Evolutionary conservation across 2,797 vertebrate species (phyloP), one percentile per base, ranked within the genome.

Genomic region (Sus cebifrons): DNA sequence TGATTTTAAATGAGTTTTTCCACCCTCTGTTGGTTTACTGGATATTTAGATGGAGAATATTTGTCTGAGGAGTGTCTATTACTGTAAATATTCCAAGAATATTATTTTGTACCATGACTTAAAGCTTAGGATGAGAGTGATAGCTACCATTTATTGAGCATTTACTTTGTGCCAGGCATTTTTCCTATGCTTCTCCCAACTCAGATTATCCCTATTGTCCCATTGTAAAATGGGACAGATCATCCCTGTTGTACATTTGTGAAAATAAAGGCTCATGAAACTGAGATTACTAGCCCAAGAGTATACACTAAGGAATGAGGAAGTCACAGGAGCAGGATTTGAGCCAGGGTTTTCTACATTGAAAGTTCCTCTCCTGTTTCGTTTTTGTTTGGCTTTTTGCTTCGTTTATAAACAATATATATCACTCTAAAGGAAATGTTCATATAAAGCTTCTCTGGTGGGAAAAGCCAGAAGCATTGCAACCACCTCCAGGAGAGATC

Each of bases 1-100:
- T 65, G 71, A 54, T 84, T 78, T 87, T 68, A 71, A 71, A 70
- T 92, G 36, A 71, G 13, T 88, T 89, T 86, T 49, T 11, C 8
- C 56, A 40, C 2, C 29, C 40, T 13, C 18, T 67, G 1, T 64
- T 68, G 75, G 60, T 94, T 85, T 58, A 27, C 10, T 86, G 11
- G 58, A 84, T 67, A 21, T 73, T 89, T 91, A 74, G 27, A 32
- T 49, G 8, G 23, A 77, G 18, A 74, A 27, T 87, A 60, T 58
- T 88, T 91, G 32, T 54, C 52, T 75, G 65, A 60, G 21, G 29
- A 56, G 0, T 65, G 16, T 20, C 36, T 56, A 13, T 36, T 70
- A 25, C 16, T 65, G 6, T 9, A 78, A 32, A 25, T 16, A 58
- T 23, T 78, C 49, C 27, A 65, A 32, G 4, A 40, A 75, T 74